Evolutionary conservation across 2,113 vertebrate genomes (phyloP).

Genomic region (Apodemus speciosus): DNA sequence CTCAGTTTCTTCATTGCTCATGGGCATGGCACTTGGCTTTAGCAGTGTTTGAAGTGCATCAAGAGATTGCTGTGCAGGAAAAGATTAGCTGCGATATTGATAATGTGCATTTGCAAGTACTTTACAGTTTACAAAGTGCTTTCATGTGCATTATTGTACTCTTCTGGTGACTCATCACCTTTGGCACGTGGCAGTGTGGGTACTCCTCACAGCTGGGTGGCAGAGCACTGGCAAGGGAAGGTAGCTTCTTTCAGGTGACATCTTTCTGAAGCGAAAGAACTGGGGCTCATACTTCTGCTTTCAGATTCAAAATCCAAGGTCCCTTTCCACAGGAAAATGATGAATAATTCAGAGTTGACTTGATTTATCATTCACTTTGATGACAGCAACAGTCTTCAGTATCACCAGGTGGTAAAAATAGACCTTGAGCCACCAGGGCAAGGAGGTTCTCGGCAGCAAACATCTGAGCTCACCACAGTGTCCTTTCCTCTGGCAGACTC

Average conservation of each 20-base stretch:
- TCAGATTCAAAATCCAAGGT: background rate
- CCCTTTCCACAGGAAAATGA: background rate
- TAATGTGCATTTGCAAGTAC: background rate
- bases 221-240: background rate
- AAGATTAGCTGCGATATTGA: background rate
- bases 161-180: background rate
- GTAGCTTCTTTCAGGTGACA: background rate
- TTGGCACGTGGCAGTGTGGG: background rate
- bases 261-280: background rate
- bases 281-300: background rate
- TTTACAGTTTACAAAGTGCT: background rate
- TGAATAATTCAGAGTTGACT: background rate
- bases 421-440: slow-evolving; percentile 2
- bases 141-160: background rate
- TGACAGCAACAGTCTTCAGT: slow-evolving; percentile 15
- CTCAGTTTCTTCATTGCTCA: background rate
- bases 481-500: slow-evolving; percentile 31
- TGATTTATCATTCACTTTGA: slow-evolving; percentile 8
- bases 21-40: background rate
- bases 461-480: slow-evolving; percentile 69
- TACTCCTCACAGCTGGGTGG: background rate
- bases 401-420: slow-evolving; percentile 71
- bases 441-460: slow-evolving; percentile 62
- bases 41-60: background rate
- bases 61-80: background rate